A percentile compares a stretch with the other conserved stretches of the same genome.
Conservation (phyloP, 2,797 vertebrate species). For the Melanotaenia boesemani region DNA sequence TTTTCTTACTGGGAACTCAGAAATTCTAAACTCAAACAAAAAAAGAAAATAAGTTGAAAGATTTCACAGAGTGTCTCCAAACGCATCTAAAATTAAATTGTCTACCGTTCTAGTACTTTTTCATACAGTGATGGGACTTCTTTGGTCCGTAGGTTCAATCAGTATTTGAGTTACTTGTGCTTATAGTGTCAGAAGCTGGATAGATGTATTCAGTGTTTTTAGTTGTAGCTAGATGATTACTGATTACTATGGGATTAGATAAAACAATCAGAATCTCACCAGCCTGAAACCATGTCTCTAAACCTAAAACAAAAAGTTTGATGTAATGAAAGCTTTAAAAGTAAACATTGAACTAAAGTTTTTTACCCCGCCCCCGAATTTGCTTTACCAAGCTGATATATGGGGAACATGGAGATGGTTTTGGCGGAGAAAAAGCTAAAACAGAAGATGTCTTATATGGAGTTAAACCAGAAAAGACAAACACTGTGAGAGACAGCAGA, state of each 20-base stretch:
- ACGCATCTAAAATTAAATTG: neutral
- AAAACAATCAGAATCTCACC: neutral
- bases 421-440: neutral
- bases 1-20: neutral
- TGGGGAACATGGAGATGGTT: neutral
- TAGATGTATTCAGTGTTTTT: neutral
- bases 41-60: no score
- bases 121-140: neutral
- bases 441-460: conserved; percentile 2
- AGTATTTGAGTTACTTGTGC: neutral
- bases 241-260: neutral
- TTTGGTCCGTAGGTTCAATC: neutral
- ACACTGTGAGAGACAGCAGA: neutral
- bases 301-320: neutral
- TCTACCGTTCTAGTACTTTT: neutral
- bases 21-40: neutral
- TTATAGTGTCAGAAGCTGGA: neutral
- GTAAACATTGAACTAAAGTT: neutral
- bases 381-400: neutral
- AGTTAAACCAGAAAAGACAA: conserved; percentile 3
- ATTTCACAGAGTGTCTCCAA: neutral
- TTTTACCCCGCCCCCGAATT: neutral
- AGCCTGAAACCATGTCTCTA: neutral
- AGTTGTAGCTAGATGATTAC: neutral
- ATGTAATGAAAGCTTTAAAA: no score